Evolutionary conservation across 2,797 vertebrate species (phyloP), one percentile per base, ranked within the genome.

Genomic region (Helicolenus hilgendorfi): DNA sequence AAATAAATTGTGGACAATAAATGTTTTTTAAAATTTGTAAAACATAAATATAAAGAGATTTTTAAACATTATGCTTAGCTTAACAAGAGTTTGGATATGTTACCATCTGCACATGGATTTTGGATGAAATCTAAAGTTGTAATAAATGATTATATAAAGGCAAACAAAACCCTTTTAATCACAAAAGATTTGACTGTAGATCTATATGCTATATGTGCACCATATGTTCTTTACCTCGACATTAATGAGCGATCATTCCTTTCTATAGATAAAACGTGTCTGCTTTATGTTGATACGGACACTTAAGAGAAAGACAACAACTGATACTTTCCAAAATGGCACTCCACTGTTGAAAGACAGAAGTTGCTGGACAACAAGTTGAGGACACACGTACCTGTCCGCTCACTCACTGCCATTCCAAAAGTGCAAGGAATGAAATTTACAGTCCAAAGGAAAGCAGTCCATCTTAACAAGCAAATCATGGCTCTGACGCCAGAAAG

Each of bases 371-470:
- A 35, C 15, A 29, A 72, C 64, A 64, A 10, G 22, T 31, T 27
- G 26, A 74, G 29, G 4, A 69, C 81, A 67, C 73, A 92, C 94
- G 81, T 98, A 99, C 99, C 98, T 98, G 97, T 93, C 89, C 92
- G 97, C 85, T 99, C 98, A 83, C 93, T 97, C 89, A 98, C 95
- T 33, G 96, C 96, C 98, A 98, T 97, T 60, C 97, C 98, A 92
- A 92, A 84, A 76, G 96, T 94, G 91, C 94, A 88, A 88, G 96
- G 97, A 94, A 98, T 89, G 88, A 96, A 92, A 87, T 96, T 80
- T 90, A 97, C 88, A 88, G 96, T 94, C 97, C 97, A 98, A 92
- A 98, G 92, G 91, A 98, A 97, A 96, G 97, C 77, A 85, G 94
- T 95, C 98, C 97, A 98, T 95, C 94, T 96, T 91, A 97, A 94